Conservation (phyloP, 2,888 invertebrate genomes). For the Tipula lateralis region DNA sequence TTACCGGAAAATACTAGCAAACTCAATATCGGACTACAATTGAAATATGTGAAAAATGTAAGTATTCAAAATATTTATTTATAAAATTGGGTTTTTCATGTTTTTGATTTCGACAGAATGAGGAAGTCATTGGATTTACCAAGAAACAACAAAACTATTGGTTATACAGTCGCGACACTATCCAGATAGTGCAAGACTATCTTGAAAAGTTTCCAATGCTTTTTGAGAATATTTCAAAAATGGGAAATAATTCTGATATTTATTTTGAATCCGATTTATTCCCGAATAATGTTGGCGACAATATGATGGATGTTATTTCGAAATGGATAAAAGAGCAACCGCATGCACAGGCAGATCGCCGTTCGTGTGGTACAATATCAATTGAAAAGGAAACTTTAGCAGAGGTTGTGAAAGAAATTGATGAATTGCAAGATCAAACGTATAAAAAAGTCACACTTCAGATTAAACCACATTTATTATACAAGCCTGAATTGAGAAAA, state of each 20-base stretch:
- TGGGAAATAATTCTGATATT: constrained; percentile 51
- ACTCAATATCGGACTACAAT: constrained; percentile 81
- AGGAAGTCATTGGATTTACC: constrained; percentile 76
- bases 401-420: constrained; percentile 39
- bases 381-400: constrained; percentile 62
- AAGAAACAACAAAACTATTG: constrained; percentile 65
- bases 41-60: constrained; percentile 84
- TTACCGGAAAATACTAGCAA: constrained; percentile 51
- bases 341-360: constrained; percentile 56
- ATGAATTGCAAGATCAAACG: constrained; percentile 44
- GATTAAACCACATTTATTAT: constrained; percentile 72
- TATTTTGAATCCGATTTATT: constrained; percentile 68
- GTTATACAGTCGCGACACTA: constrained; percentile 74
- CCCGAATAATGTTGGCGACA: constrained; percentile 50
- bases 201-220: constrained; percentile 67
- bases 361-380: constrained; percentile 65
- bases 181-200: constrained; percentile 67
- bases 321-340: constrained; percentile 71
- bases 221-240: constrained; percentile 55
- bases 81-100: neutral
- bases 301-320: constrained; percentile 51
- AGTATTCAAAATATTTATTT: constrained; percentile 32
- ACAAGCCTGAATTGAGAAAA: constrained; percentile 53
- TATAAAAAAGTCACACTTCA: constrained; percentile 61
- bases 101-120: constrained; percentile 51